Evolutionary conservation across 2,888 invertebrate species (phyloP).

Genomic region (Hypolimnas misippus): DNA sequence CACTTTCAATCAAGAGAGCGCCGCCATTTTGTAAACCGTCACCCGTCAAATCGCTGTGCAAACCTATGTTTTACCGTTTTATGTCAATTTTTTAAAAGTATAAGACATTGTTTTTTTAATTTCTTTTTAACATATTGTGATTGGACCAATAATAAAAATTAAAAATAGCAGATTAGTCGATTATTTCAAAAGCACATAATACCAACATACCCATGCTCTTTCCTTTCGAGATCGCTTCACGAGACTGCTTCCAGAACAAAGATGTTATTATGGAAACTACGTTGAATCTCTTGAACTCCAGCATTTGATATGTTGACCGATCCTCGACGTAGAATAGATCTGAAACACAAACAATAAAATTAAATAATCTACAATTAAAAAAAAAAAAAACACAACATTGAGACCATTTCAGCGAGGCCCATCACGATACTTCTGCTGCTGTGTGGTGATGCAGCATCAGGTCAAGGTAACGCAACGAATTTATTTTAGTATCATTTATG

Average conservation of each 20-base stretch:
- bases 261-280: slow-evolving; percentile 79
- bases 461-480: too few relatives aligned
- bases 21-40: slow-evolving; percentile 87
- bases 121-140: too few relatives aligned
- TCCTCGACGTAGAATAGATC: slow-evolving; percentile 85
- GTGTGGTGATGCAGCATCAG: too few relatives aligned
- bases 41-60: slow-evolving; percentile 82
- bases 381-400: too few relatives aligned
- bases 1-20: slow-evolving; percentile 77
- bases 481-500: too few relatives aligned
- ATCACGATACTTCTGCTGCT: too few relatives aligned
- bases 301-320: slow-evolving; percentile 80
- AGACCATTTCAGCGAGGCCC: too few relatives aligned
- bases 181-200: too few relatives aligned
- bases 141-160: too few relatives aligned
- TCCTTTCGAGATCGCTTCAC: slow-evolving; percentile 81
- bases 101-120: neutral
- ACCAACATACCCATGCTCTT: slow-evolving; percentile 67
- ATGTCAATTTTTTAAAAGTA: neutral
- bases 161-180: too few relatives aligned
- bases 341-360: slow-evolving; percentile 54
- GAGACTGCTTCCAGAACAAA: slow-evolving; percentile 82
- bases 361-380: neutral
- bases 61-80: slow-evolving; percentile 52
- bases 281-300: slow-evolving; percentile 85